Evolutionary conservation across 2,797 vertebrate species (phyloP).

Genomic region (Tarsius wallacei): DNA sequence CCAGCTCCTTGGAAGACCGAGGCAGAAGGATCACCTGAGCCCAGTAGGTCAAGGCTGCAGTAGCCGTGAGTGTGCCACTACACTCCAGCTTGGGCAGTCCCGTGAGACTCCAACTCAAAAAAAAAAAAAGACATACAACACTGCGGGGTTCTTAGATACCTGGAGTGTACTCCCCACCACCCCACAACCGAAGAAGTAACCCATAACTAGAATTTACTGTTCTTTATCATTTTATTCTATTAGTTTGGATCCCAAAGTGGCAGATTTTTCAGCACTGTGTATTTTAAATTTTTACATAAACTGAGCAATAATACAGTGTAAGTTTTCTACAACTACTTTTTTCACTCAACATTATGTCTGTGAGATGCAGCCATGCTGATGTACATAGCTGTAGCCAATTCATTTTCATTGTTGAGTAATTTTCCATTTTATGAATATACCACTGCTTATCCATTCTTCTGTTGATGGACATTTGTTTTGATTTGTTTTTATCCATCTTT

Average conservation of each 20-base stretch:
- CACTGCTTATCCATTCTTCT: background rate
- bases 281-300: background rate
- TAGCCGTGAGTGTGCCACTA: too few species aligned
- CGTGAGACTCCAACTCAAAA: too few species aligned
- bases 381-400: background rate
- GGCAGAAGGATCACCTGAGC: too few species aligned
- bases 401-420: background rate
- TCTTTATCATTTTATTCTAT: background rate
- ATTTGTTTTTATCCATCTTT: background rate
- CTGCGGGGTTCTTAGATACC: background rate
- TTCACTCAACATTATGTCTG: background rate
- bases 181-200: background rate
- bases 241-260: background rate
- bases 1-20: too few species aligned
- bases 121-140: too few species aligned
- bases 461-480: background rate
- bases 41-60: too few species aligned
- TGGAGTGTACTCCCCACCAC: background rate
- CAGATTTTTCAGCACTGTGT: background rate
- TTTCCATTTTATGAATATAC: background rate
- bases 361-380: background rate
- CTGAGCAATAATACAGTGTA: background rate
- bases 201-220: background rate
- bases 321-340: background rate
- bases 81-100: too few species aligned